Conservation (phyloP, 2,888 invertebrate species). For the Melanophora roralis region DNA sequence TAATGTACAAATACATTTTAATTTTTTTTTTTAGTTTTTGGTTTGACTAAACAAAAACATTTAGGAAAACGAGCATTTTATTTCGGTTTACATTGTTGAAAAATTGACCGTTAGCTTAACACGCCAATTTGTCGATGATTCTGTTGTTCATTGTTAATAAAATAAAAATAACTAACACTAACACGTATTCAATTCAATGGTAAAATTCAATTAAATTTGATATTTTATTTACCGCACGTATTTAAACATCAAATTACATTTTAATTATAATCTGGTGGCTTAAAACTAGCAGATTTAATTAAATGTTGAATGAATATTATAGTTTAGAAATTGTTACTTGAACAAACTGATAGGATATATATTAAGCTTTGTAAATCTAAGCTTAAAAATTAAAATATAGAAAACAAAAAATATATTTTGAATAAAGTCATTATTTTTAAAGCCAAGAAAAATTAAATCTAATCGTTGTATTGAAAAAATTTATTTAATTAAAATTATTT, state of each 20-base stretch:
- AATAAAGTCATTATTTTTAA: too few species aligned
- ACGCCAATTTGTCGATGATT: constrained; percentile 20
- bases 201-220: constrained; percentile 25
- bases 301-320: neutral
- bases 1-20: neutral
- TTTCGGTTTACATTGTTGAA: constrained; percentile 10
- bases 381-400: too few species aligned
- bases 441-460: too few species aligned
- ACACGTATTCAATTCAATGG: neutral
- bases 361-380: too few species aligned
- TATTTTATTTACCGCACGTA: neutral
- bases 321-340: neutral
- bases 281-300: neutral
- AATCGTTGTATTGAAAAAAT: too few species aligned
- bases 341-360: too few species aligned
- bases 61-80: neutral
- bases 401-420: too few species aligned
- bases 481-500: too few species aligned
- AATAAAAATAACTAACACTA: neutral
- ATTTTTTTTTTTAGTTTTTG: neutral
- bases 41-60: neutral
- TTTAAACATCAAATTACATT: constrained; percentile 34
- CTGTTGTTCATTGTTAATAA: neutral
- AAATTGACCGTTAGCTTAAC: constrained; percentile 19
- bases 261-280: constrained; percentile 22